A percentile compares a stretch with the other conserved stretches of the same genome.
Evolutionary conservation across 2,113 vertebrate species (phyloP).

Genomic region (Mastomys natalensis): DNA sequence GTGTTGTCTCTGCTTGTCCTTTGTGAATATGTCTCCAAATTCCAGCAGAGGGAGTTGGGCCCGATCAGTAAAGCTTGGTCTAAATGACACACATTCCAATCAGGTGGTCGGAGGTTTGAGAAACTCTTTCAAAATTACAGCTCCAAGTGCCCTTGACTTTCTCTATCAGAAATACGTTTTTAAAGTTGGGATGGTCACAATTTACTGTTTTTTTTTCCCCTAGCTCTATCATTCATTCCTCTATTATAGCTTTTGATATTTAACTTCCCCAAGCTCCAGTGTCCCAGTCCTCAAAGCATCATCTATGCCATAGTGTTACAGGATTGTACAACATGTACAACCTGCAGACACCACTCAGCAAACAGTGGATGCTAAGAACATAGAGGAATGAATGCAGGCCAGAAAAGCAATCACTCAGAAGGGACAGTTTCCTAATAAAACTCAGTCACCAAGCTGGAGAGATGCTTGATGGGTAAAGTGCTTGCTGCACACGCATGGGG

Average conservation of each 20-base stretch:
- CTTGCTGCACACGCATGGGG: not conserved
- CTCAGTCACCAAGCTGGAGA: not conserved
- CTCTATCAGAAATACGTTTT: not conserved
- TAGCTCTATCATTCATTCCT: not conserved
- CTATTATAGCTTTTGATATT: not conserved
- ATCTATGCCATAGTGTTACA: not conserved
- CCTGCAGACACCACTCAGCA: not conserved
- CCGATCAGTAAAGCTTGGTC: not conserved
- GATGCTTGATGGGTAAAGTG: not conserved
- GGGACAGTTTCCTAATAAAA: not conserved
- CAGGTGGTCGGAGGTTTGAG: not conserved
- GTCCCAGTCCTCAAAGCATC: not conserved
- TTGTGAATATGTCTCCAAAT: not conserved
- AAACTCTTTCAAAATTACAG: not conserved
- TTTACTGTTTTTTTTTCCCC: not conserved
- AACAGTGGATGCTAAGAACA: not conserved
- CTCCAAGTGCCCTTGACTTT: not conserved
- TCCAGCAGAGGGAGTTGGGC: accelerated
- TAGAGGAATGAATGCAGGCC: not conserved
- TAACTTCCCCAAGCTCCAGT: not conserved
- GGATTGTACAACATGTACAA: not conserved
- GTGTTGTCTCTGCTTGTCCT: not conserved
- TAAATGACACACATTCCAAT: not conserved
- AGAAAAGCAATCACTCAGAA: not conserved
- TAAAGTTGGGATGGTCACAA: not conserved